A percentile compares a stretch with the other conserved stretches of the same genome.
These are phyloP conservation scores for Hestina assimilis DNA, from an alignment of 1,140 invertebrate species.

Conservation along the genomic window DNA sequence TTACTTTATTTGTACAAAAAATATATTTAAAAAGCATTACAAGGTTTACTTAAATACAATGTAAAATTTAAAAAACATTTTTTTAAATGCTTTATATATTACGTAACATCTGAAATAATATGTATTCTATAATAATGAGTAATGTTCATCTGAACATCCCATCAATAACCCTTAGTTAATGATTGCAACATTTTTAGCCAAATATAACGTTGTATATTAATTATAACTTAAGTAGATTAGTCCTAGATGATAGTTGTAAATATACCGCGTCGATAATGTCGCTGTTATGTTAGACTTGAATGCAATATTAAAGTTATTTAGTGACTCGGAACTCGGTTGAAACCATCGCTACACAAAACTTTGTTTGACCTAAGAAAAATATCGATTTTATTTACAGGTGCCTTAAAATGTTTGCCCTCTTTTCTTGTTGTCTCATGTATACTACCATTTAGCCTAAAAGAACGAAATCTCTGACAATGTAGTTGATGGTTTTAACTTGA, in stretches of 20 bases:
- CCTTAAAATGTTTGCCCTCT: slow-evolving; percentile 6
- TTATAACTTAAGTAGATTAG: background rate
- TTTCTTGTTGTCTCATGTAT: background rate
- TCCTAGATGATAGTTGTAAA: background rate
- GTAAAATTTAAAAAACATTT: too few relatives aligned
- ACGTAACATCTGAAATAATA: too few relatives aligned
- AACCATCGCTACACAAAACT: background rate
- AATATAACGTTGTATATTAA: slow-evolving; percentile 23
- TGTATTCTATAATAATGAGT: too few relatives aligned
- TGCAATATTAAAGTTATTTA: slow-evolving; percentile 13
- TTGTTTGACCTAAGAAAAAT: background rate
- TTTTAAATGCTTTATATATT: too few relatives aligned
- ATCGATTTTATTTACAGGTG: slow-evolving; percentile 9
- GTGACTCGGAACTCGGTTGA: background rate
- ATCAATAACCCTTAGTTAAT: background rate
- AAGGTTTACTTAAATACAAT: too few relatives aligned
- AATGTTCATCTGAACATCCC: too few relatives aligned
- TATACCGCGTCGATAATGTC: background rate
- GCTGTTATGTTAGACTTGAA: background rate
- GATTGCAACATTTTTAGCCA: slow-evolving; percentile 17
- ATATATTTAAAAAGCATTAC: too few relatives aligned
- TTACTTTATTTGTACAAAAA: too few relatives aligned
- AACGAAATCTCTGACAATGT: background rate
- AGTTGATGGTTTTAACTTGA: background rate
- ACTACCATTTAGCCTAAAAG: background rate